phyloP scores from a whole-genome alignment of 2,113 vertebrate species.

The Spizaetus ornatus region DNA sequence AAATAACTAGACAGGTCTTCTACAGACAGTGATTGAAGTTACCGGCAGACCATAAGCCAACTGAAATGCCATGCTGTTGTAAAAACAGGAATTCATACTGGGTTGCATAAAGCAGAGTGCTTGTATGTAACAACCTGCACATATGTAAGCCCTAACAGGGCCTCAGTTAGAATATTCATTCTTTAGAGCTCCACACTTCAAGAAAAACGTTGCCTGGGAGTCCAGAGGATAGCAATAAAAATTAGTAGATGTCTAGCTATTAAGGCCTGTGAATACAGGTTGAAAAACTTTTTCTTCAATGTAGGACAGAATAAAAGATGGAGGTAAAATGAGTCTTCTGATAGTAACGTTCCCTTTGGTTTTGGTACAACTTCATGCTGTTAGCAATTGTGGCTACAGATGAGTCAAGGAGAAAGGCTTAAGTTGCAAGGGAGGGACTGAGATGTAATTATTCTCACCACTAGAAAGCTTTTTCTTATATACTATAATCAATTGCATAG shows the following conservation, averaged over 20 bases:
- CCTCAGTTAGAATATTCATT: neutral
- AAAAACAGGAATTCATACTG: neutral
- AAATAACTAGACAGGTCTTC: neutral
- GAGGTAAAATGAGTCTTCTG: neutral
- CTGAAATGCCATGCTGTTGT: neutral
- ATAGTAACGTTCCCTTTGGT: neutral
- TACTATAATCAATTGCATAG: neutral
- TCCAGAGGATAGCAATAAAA: neutral
- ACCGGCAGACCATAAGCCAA: neutral
- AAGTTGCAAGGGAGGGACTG: accelerated
- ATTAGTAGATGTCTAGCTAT: neutral
- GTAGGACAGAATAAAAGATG: neutral
- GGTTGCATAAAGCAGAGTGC: neutral
- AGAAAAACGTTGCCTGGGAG: neutral
- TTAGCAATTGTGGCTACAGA: neutral
- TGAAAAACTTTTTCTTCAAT: neutral
- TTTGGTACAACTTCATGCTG: neutral
- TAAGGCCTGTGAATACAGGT: neutral
- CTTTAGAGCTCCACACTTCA: neutral
- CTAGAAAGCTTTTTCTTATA: neutral
- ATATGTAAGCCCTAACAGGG: neutral
- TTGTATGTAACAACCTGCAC: neutral
- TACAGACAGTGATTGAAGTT: neutral
- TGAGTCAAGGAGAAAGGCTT: neutral
- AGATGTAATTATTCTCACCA: neutral